Percentiles rank a stretch among this genome's conserved stretches.
These are phyloP conservation scores for Napeogenes sylphis DNA, from an alignment of 2,888 invertebrate genomes.

Conservation along the genomic window DNA sequence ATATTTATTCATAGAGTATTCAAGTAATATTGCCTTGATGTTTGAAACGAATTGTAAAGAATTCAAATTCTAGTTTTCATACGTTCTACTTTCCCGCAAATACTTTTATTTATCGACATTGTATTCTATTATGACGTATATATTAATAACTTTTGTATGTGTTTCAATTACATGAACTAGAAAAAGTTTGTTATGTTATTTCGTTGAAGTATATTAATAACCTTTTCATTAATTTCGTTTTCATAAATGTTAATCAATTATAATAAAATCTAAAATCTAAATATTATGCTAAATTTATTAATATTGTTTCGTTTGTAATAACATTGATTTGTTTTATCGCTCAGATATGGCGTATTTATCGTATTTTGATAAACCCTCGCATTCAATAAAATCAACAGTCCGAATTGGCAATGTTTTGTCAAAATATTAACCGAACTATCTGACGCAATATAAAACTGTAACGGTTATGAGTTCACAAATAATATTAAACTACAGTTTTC, in stretches of 20 bases:
- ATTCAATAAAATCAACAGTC: slow-evolving; percentile 1
- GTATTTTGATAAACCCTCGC: slow-evolving; percentile 1
- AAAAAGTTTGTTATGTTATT: too few relatives aligned
- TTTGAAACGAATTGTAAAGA: not conserved
- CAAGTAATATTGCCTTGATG: not conserved
- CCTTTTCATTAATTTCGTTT: too few relatives aligned
- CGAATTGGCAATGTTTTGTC: slow-evolving; percentile 2
- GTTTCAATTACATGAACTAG: too few relatives aligned
- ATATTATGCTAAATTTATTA: too few relatives aligned
- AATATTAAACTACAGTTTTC: not conserved
- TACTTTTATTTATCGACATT: too few relatives aligned
- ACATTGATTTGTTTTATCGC: not conserved
- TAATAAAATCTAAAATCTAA: too few relatives aligned
- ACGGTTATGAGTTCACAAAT: not conserved
- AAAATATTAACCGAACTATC: not conserved
- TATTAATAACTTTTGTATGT: too few relatives aligned
- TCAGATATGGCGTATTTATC: not conserved
- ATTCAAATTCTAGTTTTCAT: not conserved
- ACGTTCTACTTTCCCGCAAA: not conserved
- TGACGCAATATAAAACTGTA: not conserved
- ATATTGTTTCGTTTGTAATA: not conserved
- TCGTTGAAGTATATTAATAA: too few relatives aligned
- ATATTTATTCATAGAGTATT: slow-evolving; percentile 5
- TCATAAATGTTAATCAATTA: too few relatives aligned
- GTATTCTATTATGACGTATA: too few relatives aligned